phyloP scores from a whole-genome alignment of 2,797 vertebrate genomes.

The Mus caroli region DNA sequence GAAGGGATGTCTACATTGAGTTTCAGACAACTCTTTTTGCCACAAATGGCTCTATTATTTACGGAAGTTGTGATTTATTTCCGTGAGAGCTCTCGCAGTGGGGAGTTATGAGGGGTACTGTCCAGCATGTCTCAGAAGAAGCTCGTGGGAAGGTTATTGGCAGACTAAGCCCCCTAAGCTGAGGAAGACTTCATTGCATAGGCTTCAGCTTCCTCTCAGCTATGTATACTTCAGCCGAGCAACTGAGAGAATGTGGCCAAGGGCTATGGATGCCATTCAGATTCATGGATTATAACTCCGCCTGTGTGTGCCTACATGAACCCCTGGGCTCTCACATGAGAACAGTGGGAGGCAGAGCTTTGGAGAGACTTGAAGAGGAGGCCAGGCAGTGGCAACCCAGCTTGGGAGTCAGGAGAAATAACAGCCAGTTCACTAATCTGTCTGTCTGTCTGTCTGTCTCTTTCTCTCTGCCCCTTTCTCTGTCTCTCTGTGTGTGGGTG shows the following conservation, averaged over 20 bases:
- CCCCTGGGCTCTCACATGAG: background rate
- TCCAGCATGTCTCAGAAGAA: background rate
- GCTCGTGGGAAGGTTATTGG: background rate
- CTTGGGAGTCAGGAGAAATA: slow-evolving; percentile 7
- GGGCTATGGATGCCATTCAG: background rate
- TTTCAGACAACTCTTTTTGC: background rate
- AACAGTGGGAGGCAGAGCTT: background rate
- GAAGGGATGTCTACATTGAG: background rate
- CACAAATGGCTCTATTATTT: background rate
- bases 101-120: background rate
- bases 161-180: background rate
- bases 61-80: background rate
- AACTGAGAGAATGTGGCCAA: background rate
- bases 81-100: background rate
- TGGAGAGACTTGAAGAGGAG: background rate
- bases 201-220: background rate
- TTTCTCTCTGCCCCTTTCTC: background rate
- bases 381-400: background rate
- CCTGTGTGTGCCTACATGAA: background rate
- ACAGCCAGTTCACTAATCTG: background rate
- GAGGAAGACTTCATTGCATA: background rate
- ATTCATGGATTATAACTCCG: background rate
- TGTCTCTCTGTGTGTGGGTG: background rate
- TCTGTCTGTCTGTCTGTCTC: no score
- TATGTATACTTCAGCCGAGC: background rate